Evolutionary conservation across 2,888 invertebrate species (phyloP).

Genomic region (Phania funesta): DNA sequence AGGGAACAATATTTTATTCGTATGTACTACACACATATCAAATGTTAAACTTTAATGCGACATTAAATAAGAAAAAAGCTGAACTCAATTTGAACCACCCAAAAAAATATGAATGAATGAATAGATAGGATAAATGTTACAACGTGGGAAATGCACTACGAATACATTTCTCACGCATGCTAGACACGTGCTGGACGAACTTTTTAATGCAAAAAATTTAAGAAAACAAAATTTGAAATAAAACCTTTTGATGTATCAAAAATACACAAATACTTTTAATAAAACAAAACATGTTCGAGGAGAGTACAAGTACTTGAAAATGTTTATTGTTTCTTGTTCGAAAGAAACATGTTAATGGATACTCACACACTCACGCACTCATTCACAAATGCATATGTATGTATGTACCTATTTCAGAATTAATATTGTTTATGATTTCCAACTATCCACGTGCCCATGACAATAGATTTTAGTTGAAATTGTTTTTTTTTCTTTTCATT

Average conservation of each 20-base stretch:
- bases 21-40: constrained; percentile 19
- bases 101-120: constrained; percentile 32
- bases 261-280: constrained; percentile 41
- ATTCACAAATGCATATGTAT: too few relatives aligned
- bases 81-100: constrained; percentile 52
- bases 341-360: constrained; percentile 45
- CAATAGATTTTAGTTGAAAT: constrained; percentile 65
- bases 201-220: constrained; percentile 61
- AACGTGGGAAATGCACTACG: constrained; percentile 77
- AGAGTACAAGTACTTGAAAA: constrained; percentile 56
- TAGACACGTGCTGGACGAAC: constrained; percentile 77
- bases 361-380: constrained; percentile 4
- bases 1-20: background rate
- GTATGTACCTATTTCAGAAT: constrained; percentile 50
- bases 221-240: constrained; percentile 53
- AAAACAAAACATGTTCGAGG: constrained; percentile 24
- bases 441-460: constrained; percentile 65
- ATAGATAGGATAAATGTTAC: constrained; percentile 41
- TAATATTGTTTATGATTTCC: constrained; percentile 61
- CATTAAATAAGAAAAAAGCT: constrained; percentile 49
- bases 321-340: constrained; percentile 42
- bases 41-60: constrained; percentile 62
- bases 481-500: constrained; percentile 51
- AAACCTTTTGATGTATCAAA: constrained; percentile 65
- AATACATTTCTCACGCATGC: constrained; percentile 79